Conservation (phyloP, 2,888 invertebrate species). For the Alloscopus bannaensis region DNA sequence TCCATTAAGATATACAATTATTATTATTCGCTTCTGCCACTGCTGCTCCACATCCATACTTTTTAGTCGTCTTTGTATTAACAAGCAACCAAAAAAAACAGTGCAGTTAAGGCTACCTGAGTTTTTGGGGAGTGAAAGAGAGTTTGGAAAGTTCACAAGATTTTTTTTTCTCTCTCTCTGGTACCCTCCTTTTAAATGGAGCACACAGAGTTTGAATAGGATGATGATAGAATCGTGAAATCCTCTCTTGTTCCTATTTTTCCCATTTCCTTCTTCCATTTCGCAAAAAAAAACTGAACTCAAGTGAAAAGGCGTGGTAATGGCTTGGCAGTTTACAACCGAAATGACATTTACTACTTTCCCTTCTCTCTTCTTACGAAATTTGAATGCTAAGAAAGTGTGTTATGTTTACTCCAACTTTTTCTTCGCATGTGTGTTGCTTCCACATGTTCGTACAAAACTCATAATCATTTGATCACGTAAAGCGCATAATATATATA, state of each 20-base stretch:
- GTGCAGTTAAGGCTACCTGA: no score
- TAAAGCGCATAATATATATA: no score
- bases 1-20: constrained; percentile 38
- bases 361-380: constrained; percentile 5
- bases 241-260: constrained; percentile 27
- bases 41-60: no score
- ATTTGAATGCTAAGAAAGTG: no score
- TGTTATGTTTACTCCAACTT: not conserved
- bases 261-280: constrained; percentile 7
- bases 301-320: constrained; percentile 56
- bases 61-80: no score
- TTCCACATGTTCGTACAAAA: not conserved
- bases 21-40: constrained; percentile 7
- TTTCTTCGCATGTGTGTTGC: not conserved
- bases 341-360: constrained; percentile 39
- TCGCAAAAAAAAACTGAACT: constrained; percentile 12
- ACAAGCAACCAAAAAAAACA: no score
- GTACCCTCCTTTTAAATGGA: no score
- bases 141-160: no score
- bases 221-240: constrained; percentile 30
- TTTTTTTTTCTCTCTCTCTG: no score
- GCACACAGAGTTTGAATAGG: constrained; percentile 20
- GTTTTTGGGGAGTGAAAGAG: no score
- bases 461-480: constrained; percentile 15
- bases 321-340: constrained; percentile 42